Evolutionary conservation across 2,113 vertebrate species (phyloP).

Genomic region (Hypanus sabinus): DNA sequence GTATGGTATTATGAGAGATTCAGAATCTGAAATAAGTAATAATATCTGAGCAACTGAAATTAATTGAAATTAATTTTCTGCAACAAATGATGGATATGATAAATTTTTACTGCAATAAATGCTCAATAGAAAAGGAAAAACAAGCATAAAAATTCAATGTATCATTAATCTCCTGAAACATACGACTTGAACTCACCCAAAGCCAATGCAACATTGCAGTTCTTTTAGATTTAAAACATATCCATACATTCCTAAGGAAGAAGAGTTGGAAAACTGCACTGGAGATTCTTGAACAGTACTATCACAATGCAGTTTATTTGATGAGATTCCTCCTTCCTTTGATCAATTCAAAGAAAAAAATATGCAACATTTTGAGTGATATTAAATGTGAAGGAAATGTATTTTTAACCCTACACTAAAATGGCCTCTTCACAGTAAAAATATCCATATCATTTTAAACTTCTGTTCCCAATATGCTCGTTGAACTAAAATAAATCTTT

Average conservation of each 20-base stretch:
- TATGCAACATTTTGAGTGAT: background rate
- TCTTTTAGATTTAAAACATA: slow-evolving; percentile 21
- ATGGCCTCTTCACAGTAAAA: background rate
- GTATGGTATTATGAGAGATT: background rate
- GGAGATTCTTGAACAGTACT: background rate
- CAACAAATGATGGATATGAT: background rate
- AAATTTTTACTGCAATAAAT: background rate
- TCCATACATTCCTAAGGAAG: background rate
- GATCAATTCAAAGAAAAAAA: slow-evolving; percentile 6
- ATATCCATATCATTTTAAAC: background rate
- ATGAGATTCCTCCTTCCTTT: background rate
- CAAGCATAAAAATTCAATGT: no score
- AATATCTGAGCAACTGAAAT: background rate
- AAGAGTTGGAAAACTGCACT: background rate
- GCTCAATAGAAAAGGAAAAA: background rate
- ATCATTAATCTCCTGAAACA: background rate
- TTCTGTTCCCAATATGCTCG: background rate
- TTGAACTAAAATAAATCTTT: background rate
- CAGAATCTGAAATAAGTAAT: slow-evolving; percentile 17
- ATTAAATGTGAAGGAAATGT: background rate
- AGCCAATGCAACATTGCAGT: background rate
- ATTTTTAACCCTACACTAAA: background rate
- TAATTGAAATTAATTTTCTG: background rate
- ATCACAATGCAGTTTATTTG: background rate
- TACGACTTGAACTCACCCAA: background rate